Conservation (phyloP, 2,113 vertebrate genomes). For the Lethenteron reissneri region DNA sequence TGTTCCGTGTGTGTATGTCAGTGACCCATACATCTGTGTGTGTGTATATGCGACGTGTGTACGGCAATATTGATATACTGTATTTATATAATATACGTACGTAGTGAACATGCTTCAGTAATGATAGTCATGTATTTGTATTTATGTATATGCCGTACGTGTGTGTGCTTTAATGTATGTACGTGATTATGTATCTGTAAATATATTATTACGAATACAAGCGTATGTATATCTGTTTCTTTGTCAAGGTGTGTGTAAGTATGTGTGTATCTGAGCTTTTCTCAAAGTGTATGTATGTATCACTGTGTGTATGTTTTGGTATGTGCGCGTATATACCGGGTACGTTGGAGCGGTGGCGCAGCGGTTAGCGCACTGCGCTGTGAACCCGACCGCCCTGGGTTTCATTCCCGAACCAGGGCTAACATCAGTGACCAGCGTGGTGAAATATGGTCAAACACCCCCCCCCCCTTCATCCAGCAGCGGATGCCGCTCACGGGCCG, state of each 20-base stretch:
- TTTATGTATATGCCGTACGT: conserved; percentile 8
- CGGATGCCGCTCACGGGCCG: too few species aligned
- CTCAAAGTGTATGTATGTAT: too few species aligned
- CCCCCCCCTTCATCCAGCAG: too few species aligned
- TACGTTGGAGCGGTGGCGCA: too few species aligned
- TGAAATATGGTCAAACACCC: too few species aligned
- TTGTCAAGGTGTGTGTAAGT: conserved; percentile 8
- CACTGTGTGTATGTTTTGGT: too few species aligned
- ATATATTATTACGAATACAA: conserved; percentile 15
- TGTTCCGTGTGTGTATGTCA: conserved; percentile 14
- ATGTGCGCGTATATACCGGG: too few species aligned
- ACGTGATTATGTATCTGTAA: neutral
- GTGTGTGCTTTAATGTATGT: conserved; percentile 12
- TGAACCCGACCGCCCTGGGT: too few species aligned
- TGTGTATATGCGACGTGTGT: conserved; percentile 27
- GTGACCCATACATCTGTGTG: conserved; percentile 9
- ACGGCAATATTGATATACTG: conserved; percentile 23
- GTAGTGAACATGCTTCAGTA: neutral
- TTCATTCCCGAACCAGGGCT: too few species aligned
- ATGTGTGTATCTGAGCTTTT: too few species aligned
- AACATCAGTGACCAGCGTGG: too few species aligned
- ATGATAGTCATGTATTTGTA: neutral
- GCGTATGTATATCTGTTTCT: conserved; percentile 24
- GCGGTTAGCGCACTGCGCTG: too few species aligned
- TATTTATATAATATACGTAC: conserved; percentile 1